phyloP scores from a whole-genome alignment of 2,888 invertebrate species.

The Drosophila macrospina region DNA sequence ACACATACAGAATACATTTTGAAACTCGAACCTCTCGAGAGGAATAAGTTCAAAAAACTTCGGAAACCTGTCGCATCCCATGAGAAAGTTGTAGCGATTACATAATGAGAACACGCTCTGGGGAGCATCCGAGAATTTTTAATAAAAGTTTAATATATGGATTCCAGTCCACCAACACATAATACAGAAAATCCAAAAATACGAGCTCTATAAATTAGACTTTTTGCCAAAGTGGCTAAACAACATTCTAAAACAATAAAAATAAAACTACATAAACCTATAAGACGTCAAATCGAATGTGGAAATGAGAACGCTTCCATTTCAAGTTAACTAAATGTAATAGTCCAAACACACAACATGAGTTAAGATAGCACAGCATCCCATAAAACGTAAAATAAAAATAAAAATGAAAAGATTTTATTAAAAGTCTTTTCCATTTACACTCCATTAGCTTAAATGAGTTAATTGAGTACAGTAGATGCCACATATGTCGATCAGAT shows the following conservation, averaged over 20 bases:
- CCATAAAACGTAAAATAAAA: constrained; percentile 27
- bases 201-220: constrained; percentile 63
- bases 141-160: constrained; percentile 55
- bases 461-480: constrained; percentile 7
- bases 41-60: constrained; percentile 46
- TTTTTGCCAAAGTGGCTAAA: constrained; percentile 67
- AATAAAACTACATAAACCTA: constrained; percentile 47
- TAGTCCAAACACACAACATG: constrained; percentile 24
- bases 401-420: constrained; percentile 20
- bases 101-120: constrained; percentile 50
- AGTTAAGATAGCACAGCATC: constrained; percentile 9
- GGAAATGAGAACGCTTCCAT: constrained; percentile 55
- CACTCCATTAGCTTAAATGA: neutral
- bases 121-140: constrained; percentile 14
- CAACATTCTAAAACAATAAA: constrained; percentile 81
- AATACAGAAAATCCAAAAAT: constrained; percentile 37
- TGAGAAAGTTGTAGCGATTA: constrained; percentile 41
- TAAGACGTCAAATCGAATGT: constrained; percentile 43
- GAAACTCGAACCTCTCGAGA: neutral
- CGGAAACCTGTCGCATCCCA: constrained; percentile 1
- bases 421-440: constrained; percentile 28
- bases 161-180: constrained; percentile 58
- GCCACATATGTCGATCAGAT: constrained; percentile 12
- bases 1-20: no score
- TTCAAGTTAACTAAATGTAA: constrained; percentile 48